Base-by-base conservation (phyloP, 2,888 invertebrate genomes). In the Leptura quadrifasciata region DNA sequence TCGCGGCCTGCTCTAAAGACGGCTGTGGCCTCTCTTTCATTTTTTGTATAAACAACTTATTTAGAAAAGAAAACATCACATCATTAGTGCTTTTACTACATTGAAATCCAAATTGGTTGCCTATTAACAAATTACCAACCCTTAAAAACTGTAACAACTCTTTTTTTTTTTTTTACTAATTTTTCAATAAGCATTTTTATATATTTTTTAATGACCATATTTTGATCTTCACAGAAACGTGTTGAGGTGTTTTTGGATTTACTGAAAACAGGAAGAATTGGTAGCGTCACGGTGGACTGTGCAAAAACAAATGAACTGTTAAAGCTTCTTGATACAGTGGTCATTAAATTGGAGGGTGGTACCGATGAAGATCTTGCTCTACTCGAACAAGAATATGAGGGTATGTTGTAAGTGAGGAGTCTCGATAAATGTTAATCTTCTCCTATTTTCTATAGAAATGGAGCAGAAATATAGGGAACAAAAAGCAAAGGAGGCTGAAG, bases 301-400 rank as follows among this genome's bases (percentile, higher is more conserved):
- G 95, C 95, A 72, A 95, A 96, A 88, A 93, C 94, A 0, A 95
- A 95, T 71, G 93, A 94, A 74, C 90, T 99, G 69, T 92, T 98
- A 65, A 94, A 95, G 82, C 91, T 99, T 10, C 92, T 99, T 75
- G 99, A 99, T 89, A 96, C 98, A 72, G 98, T 97, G 57, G 99
- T 99, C 6, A 97, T 99, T 79, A 96, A 97, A 88, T 91, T 99
- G 58, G 99, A 99, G 90, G 99, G 98, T 20, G 97, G 96, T 0
- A 94, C 94, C 0, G 96, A 96, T 61, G 95, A 96, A 84, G 98
- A 98, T 89, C 90, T 98, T 18, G 95, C 94, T 83, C 92, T 94
- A 27, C 91, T 98, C n/a, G 97, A 98, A 84, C 92, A 94, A 83
- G 93, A 93, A 83, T 89, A 89, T 81, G 80, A 91, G 89, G 79